Evolutionary conservation across 2,888 invertebrate genomes (phyloP).

Genomic region (Brachyptera risi): DNA sequence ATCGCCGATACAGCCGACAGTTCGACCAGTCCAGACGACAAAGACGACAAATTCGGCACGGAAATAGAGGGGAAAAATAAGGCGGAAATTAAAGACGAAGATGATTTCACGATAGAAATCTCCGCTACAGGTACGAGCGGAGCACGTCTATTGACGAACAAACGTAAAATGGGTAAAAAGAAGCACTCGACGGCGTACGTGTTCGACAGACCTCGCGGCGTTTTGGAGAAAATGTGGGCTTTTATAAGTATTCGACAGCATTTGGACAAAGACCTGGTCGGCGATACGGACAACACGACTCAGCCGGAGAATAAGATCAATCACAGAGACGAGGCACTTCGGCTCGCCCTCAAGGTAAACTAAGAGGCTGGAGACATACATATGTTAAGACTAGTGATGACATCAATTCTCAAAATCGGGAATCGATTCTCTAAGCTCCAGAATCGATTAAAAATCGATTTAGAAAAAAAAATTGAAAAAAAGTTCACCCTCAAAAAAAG

Average conservation of each 20-base stretch:
- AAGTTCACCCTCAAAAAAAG: too few relatives aligned
- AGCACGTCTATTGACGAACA: neutral
- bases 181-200: constrained; percentile 4
- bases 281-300: neutral
- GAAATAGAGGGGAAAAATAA: neutral
- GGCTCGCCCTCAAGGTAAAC: constrained; percentile 56
- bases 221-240: constrained; percentile 58
- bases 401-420: too few relatives aligned
- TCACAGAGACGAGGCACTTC: constrained; percentile 51
- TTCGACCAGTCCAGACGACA: neutral
- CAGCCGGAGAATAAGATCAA: neutral
- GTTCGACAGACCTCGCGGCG: constrained; percentile 18
- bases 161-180: neutral
- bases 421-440: too few relatives aligned
- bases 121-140: neutral
- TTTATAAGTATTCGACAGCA: constrained; percentile 63
- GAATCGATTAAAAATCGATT: too few relatives aligned
- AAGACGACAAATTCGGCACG: neutral
- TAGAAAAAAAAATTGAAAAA: too few relatives aligned
- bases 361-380: too few relatives aligned
- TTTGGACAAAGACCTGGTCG: constrained; percentile 44
- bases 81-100: neutral
- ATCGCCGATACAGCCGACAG: constrained; percentile 31
- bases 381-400: too few relatives aligned
- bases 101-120: neutral